Evolutionary conservation across 2,113 vertebrate species (phyloP).

Genomic region (Megaleporinus macrocephalus): DNA sequence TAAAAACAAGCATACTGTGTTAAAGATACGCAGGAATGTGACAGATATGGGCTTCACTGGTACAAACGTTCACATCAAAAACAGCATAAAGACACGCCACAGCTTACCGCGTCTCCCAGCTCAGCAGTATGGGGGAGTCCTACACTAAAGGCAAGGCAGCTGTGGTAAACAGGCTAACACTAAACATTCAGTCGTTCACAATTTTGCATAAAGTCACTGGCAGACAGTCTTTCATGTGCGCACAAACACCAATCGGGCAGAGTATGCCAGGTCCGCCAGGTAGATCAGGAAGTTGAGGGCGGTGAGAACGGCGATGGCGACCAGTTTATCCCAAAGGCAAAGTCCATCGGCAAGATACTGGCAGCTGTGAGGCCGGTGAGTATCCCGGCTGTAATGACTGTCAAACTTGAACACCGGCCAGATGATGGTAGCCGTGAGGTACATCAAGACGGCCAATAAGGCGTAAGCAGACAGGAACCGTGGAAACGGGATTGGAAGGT

Average conservation of each 20-base stretch:
- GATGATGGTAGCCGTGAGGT: conserved; percentile 74
- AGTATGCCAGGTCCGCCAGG: conserved; percentile 48
- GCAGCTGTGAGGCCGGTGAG: fast-evolving
- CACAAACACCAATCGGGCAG: conserved; percentile 48
- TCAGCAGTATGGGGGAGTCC: background rate
- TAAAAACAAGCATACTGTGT: background rate
- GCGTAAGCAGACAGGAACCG: conserved; percentile 76
- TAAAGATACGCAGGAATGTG: background rate
- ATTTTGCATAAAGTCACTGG: background rate
- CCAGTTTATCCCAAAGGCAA: conserved; percentile 33
- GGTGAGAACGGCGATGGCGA: conserved; percentile 44
- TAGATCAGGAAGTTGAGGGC: conserved; percentile 55
- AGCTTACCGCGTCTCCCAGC: background rate
- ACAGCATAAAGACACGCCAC: background rate
- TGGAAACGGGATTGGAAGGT: conserved; percentile 74
- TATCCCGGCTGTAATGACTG: background rate
- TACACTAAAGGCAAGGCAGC: conserved; percentile 4
- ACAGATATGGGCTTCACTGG: background rate
- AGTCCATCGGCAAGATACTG: fast-evolving
- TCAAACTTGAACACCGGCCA: conserved; percentile 81
- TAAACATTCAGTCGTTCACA: conserved; percentile 5
- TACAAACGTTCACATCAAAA: background rate
- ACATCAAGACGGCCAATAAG: conserved; percentile 73
- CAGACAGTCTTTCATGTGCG: background rate
- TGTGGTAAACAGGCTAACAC: background rate